A percentile compares a stretch with the other conserved stretches of the same genome.
Evolutionary conservation across 2,888 invertebrate species (phyloP).

Genomic region (Torymus tubicola): DNA sequence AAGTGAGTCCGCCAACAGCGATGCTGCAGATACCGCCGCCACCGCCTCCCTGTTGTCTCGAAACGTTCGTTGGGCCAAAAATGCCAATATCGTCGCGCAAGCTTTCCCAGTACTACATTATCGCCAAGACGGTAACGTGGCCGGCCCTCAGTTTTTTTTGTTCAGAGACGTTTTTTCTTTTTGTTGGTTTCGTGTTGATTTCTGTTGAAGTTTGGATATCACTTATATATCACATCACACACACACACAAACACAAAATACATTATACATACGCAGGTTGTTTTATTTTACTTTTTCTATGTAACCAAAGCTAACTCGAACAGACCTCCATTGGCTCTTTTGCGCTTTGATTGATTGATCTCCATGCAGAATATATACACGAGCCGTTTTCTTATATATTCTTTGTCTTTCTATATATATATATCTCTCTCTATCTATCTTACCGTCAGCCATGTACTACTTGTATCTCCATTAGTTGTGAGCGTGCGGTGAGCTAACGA

Average conservation of each 20-base stretch:
- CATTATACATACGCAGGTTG: no score
- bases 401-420: conserved; percentile 35
- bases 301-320: conserved; percentile 58
- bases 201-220: conserved; percentile 30
- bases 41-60: conserved; percentile 71
- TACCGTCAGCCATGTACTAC: no score
- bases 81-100: conserved; percentile 74
- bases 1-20: conserved; percentile 69
- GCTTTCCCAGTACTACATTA: conserved; percentile 75
- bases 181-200: conserved; percentile 40
- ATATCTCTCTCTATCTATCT: no score
- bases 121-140: conserved; percentile 75
- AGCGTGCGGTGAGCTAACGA: no score
- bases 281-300: conserved; percentile 32
- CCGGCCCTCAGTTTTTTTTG: conserved; percentile 67
- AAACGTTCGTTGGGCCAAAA: conserved; percentile 74
- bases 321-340: conserved; percentile 52
- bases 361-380: conserved; percentile 44
- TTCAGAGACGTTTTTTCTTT: conserved; percentile 37
- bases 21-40: conserved; percentile 69
- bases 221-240: no score
- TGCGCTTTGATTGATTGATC: conserved; percentile 36
- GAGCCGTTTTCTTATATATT: conserved; percentile 25
- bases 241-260: no score
- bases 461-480: no score